A percentile compares a stretch with the other conserved stretches of the same genome.
Conservation (phyloP, 1,140 invertebrate species). For the Diuraphis noxia region DNA sequence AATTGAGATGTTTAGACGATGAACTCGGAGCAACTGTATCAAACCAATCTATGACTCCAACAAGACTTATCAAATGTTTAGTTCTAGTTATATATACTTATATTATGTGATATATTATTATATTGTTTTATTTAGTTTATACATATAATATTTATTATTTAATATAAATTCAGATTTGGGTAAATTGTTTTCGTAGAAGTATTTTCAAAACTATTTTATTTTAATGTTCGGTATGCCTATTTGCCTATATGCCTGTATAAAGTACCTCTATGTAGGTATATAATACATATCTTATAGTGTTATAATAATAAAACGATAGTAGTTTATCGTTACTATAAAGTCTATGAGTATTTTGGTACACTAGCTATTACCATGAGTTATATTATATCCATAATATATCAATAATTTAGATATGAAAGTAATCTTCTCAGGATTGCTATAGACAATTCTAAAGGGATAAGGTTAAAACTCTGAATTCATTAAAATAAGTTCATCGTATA, state of each 20-base stretch:
- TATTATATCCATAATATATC: not conserved
- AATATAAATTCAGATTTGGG: not conserved
- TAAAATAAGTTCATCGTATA: not conserved
- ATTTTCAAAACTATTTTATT: not conserved
- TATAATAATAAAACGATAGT: not conserved
- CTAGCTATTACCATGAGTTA: not conserved
- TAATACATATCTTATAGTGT: not conserved
- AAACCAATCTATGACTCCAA: not conserved
- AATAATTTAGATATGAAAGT: not conserved
- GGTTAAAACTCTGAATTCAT: not conserved
- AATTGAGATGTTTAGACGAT: not conserved
- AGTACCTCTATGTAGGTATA: not conserved
- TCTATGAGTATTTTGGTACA: not conserved
- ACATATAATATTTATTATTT: not conserved
- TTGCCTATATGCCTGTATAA: too few species aligned
- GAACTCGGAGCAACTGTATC: not conserved
- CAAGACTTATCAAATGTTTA: not conserved
- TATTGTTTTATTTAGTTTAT: not conserved
- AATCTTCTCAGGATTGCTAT: not conserved
- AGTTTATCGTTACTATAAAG: not conserved
- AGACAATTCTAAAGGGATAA: not conserved
- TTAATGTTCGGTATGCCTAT: not conserved
- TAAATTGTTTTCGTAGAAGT: not conserved
- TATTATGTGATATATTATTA: not conserved
- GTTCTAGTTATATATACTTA: too few species aligned